Conservation (phyloP, 2,888 invertebrate genomes). For the Galeopsomyia nigrocyanea region DNA sequence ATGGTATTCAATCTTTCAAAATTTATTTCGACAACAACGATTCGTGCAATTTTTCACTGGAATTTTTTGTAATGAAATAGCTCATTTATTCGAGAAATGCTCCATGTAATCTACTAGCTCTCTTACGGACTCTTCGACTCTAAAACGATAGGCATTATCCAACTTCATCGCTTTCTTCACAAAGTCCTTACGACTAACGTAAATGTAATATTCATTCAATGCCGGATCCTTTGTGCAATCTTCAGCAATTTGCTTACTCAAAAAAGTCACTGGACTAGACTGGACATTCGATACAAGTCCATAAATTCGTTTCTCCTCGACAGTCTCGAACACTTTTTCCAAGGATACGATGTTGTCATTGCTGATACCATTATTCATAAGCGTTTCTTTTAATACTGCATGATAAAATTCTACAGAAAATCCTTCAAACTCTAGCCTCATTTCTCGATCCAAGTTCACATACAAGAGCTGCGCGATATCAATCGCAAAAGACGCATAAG, state of each 20-base stretch:
- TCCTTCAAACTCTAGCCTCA: neutral
- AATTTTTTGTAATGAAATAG: no score
- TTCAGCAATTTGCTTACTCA: neutral
- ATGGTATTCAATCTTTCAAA: no score
- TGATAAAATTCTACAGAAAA: slow-evolving; percentile 20
- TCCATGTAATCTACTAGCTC: slow-evolving; percentile 25
- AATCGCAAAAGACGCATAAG: slow-evolving; percentile 19
- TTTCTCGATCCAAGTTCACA: neutral
- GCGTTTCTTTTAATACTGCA: neutral
- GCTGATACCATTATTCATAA: neutral
- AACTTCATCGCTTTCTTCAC: slow-evolving; percentile 11
- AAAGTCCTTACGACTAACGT: slow-evolving; percentile 19
- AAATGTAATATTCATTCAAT: neutral
- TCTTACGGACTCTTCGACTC: slow-evolving; percentile 15
- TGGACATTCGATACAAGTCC: slow-evolving; percentile 22
- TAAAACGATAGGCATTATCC: neutral
- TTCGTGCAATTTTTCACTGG: no score
- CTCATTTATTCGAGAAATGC: no score
- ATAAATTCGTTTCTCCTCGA: slow-evolving; percentile 8
- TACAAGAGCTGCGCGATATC: slow-evolving; percentile 18
- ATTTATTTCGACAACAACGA: no score
- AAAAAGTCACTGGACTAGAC: slow-evolving; percentile 16
- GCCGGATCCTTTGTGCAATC: neutral
- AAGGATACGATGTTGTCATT: neutral
- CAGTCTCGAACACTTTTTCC: neutral